Conservation (phyloP, 2,113 vertebrate genomes). For the Mesoclemmys tuberculata region DNA sequence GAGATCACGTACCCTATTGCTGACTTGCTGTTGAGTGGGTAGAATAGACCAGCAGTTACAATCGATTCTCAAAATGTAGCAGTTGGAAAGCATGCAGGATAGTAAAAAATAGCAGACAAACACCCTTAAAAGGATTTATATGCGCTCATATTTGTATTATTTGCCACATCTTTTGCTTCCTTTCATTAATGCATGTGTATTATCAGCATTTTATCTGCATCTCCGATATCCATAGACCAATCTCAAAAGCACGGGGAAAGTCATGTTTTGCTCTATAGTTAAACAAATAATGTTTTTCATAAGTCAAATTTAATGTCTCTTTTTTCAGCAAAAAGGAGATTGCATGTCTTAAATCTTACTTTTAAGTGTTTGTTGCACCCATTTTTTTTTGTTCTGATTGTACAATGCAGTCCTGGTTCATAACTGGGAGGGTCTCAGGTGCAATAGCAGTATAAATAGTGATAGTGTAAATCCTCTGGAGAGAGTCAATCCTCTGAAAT, state of each 20-base stretch:
- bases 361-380: background rate
- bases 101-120: background rate
- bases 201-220: background rate
- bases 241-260: background rate
- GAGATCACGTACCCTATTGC: background rate
- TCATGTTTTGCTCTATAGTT: background rate
- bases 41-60: background rate
- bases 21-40: background rate
- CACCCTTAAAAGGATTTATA: background rate
- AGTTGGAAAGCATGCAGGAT: background rate
- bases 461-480: background rate
- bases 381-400: background rate
- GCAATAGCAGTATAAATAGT: background rate
- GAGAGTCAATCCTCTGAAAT: fast-evolving
- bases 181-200: background rate
- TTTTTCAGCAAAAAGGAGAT: too few species aligned
- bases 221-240: background rate
- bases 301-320: background rate
- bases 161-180: background rate
- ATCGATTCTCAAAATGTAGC: background rate
- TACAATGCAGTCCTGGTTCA: background rate
- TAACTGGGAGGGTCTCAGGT: background rate
- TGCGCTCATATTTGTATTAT: too few species aligned
- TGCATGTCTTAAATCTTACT: background rate
- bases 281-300: background rate